Base-by-base conservation (phyloP, 37 sponge, comb jelly and placozoan species). In the Lycopodina hypogea region DNA sequence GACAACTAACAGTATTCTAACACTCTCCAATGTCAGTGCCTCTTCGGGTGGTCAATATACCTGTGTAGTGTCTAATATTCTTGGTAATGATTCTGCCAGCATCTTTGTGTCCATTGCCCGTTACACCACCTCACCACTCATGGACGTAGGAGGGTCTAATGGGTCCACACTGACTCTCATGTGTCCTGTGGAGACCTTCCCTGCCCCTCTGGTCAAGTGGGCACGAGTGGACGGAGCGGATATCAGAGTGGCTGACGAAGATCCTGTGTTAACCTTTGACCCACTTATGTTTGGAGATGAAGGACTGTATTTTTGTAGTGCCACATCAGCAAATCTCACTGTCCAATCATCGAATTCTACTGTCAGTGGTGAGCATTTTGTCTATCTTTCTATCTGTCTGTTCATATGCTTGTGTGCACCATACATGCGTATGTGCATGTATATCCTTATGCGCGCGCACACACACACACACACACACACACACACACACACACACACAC, bases 31-130 rank as follows among this genome's bases (percentile, higher is more conserved):
- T 9, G 62, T 77, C 12, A 76, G 22, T 87, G 88, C 89, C 42
- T 33, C 59, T 42, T 65, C 69, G 75, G 88, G 89, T n/a, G 93
- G 89, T 24, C 68, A 40, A 35, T 92, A 92, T 59, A 76, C 28
- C 15, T 92, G 93, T 65, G 52, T 65, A 26, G 82, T 69, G 19
- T 37, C 37, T 28, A 92, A 84, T 76, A 72, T 40, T 72, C 81
- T 81, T 33, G 87, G 81, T 29, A 78, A 38, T 38, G 87, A 45
- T 41, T 35, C 50, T 69, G 57, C 73, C 55, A 68, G 32, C 23
- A 52, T 50, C n/a, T 72, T 67, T 0, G 50, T 86, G 24, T 75
- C 74, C 41, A 61, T 86, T 34, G 7, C 22, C 2, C 87, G 81
- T 1, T 35, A 30, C 69, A 50, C 80, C 30, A 55, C 64, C 56